Evolutionary conservation across 1,140 invertebrate genomes (phyloP).

Genomic region (Drosophila littoralis): DNA sequence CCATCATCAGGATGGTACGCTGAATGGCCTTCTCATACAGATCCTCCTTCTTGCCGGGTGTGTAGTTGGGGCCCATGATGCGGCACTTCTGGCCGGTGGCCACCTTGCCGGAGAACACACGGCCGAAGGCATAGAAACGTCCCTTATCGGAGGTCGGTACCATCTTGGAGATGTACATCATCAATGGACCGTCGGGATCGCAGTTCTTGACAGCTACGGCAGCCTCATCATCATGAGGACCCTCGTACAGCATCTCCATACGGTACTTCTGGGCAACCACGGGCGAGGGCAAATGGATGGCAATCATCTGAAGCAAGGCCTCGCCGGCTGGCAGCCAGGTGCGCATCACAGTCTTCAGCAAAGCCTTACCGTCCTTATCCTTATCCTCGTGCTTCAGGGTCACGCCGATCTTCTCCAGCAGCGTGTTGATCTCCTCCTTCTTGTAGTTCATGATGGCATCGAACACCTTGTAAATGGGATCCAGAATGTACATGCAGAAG

Average conservation of each 20-base stretch:
- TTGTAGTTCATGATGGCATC: constrained; percentile 99
- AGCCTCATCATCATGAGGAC: constrained; percentile 98
- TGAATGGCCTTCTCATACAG: constrained; percentile 99
- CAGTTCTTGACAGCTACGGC: constrained; percentile 96
- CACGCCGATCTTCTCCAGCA: constrained; percentile 96
- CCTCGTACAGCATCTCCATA: constrained; percentile 99
- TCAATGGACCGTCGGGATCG: constrained; percentile 97
- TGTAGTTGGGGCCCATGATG: constrained; percentile 99
- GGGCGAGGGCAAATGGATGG: constrained; percentile 99
- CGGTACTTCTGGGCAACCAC: constrained; percentile 99
- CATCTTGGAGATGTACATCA: constrained; percentile 99
- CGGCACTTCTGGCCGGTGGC: constrained; percentile 97
- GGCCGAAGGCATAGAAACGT: constrained; percentile 99
- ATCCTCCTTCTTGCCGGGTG: constrained; percentile 99
- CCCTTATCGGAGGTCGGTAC: constrained; percentile 99
- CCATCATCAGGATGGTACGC: constrained; percentile 99
- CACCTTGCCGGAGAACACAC: constrained; percentile 98
- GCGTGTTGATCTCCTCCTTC: constrained; percentile 95
- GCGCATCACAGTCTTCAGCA: constrained; percentile 98
- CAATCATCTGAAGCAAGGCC: constrained; percentile 99
- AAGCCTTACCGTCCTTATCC: constrained; percentile 96
- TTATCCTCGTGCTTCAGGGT: constrained; percentile 97
- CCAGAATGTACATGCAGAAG: constrained; percentile 99
- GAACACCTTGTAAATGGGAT: constrained; percentile 99
- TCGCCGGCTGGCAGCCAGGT: constrained; percentile 99